Evolutionary conservation across 2,888 invertebrate genomes (phyloP).

Genomic region (Clitarchus hookeri): DNA sequence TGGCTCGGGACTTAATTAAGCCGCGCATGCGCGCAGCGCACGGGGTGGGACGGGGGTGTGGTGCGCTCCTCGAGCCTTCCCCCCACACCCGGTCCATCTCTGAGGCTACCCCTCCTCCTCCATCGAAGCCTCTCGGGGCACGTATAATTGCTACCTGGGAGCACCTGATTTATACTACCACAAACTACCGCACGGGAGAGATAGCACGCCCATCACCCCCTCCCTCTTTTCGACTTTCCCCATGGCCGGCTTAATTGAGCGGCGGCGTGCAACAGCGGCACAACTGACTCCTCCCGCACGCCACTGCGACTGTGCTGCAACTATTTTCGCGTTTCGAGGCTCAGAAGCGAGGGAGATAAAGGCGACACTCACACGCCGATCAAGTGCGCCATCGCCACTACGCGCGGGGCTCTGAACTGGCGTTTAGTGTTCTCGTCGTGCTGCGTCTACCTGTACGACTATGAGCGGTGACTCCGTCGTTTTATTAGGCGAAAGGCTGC

Average conservation of each 20-base stretch:
- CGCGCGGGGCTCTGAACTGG: no score
- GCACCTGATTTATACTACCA: conserved; percentile 14
- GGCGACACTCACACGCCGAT: no score
- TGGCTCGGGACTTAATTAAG: conserved; percentile 14
- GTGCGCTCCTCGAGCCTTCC: neutral
- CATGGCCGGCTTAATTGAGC: neutral
- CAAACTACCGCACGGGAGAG: conserved; percentile 14
- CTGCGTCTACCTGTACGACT: no score
- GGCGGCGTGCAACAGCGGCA: neutral
- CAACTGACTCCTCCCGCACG: neutral
- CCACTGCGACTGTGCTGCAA: no score
- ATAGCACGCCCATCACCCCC: neutral
- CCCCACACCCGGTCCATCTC: neutral
- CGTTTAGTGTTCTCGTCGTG: no score
- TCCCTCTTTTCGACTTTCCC: neutral
- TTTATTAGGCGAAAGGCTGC: no score
- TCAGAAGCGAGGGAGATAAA: no score
- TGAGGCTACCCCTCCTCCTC: neutral
- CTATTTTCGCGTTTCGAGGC: no score
- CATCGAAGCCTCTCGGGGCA: neutral
- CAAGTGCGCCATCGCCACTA: no score
- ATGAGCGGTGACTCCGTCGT: no score
- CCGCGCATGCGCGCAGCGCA: neutral
- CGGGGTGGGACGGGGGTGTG: neutral
- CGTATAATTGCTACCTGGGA: conserved; percentile 14